Evolutionary conservation across 2,797 vertebrate genomes (phyloP).

Genomic region (Ceryle rudis): DNA sequence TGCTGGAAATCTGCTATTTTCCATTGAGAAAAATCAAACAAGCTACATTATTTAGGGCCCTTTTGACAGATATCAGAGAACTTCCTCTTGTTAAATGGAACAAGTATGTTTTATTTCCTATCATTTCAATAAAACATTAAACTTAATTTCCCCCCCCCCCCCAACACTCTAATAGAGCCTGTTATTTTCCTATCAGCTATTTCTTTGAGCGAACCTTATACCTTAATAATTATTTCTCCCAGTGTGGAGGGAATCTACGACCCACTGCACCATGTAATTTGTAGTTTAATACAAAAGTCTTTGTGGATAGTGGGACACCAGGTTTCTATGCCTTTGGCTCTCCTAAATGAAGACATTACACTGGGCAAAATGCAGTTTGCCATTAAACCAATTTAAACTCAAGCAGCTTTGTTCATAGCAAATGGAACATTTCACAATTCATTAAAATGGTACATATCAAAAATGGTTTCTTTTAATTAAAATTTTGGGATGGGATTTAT

Average conservation of each 20-base stretch:
- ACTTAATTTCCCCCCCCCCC: not conserved
- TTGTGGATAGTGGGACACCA: not conserved
- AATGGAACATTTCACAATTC: not conserved
- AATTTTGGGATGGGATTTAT: not conserved
- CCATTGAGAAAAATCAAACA: not conserved
- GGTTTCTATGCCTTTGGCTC: not conserved
- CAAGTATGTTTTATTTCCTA: not conserved
- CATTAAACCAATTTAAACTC: not conserved
- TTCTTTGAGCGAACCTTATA: not conserved
- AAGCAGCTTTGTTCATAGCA: not conserved
- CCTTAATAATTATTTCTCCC: not conserved
- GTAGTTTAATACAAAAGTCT: not conserved
- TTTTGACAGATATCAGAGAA: not conserved
- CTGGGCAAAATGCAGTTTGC: not conserved
- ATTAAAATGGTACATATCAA: not conserved
- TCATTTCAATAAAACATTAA: not conserved
- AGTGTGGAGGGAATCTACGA: not conserved
- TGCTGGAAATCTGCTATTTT: not conserved
- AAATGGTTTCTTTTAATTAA: accelerated
- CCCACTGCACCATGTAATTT: not conserved
- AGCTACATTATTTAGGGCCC: not conserved
- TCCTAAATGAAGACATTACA: not conserved
- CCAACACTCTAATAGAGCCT: not conserved
- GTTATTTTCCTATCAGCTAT: not conserved
- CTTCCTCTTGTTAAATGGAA: not conserved